Conservation (phyloP, 2,113 vertebrate genomes). For the Oryzias celebensis region DNA sequence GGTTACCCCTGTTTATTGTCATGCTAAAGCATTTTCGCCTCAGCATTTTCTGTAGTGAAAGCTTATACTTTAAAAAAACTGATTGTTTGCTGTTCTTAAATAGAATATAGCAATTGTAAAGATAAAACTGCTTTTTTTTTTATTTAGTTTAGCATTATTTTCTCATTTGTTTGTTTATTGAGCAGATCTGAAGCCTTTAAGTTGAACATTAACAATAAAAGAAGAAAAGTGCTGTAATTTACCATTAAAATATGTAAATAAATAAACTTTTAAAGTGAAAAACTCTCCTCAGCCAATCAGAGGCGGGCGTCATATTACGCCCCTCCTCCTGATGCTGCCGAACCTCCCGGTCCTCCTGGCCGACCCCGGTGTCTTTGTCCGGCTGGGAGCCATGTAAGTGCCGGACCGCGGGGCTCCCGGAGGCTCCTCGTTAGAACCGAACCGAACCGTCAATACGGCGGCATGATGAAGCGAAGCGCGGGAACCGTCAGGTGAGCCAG, state of each 20-base stretch:
- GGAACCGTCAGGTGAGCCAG: slow-evolving; percentile 7
- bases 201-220: neutral
- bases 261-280: neutral
- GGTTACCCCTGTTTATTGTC: no score
- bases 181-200: no score
- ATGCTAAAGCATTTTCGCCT: no score
- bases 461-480: neutral
- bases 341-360: neutral
- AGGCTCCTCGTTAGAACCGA: slow-evolving; percentile 22
- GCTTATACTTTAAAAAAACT: no score
- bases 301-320: slow-evolving; percentile 18
- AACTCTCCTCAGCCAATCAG: slow-evolving; percentile 9
- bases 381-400: slow-evolving; percentile 31
- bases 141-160: no score
- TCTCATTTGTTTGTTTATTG: no score
- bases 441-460: neutral
- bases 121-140: no score
- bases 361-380: neutral
- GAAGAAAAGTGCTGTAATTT: neutral
- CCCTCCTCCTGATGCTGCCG: neutral
- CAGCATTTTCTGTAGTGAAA: no score
- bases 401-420: neutral
- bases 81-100: no score
- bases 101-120: no score
- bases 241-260: no score